Evolutionary conservation across 1,140 invertebrate genomes (phyloP), one percentile per base, ranked within the genome.

Genomic region (Cyrtorhinus lividipennis): DNA sequence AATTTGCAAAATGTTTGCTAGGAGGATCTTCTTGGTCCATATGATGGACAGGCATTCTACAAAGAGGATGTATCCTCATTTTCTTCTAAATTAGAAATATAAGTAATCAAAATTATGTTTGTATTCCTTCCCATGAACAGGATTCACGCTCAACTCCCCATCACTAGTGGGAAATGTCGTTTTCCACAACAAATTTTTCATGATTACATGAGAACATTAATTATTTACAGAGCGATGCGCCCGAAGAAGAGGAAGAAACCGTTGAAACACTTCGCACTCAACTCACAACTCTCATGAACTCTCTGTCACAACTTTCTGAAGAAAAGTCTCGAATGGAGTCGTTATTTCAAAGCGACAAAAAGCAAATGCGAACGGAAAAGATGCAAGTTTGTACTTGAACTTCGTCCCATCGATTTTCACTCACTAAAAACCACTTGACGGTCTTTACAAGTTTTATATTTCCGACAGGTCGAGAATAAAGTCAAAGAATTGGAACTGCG

Each of bases 281-380:
- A 65, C 65, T 92, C 13, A 77, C 81, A 23, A 83, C 82, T 0
- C 76, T 91, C 25, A 86, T 84, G 70, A 76, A 83, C 67, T 88
- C 88, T 1, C 69, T 92, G 24, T 81, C 84, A 1, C 88, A 85
- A n/a, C 73, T 92, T 15, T 84, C 86, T 5, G 80, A 82, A 15
- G 88, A 92, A 71, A 92, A 91, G 71, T 83, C 85, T 12, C 82
- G 83, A 63, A 85, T 90, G 81, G 89, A 92, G 75, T 84, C 85
- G 44, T 84, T 80, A 56, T 90, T 89, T 75, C 82, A 88, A 68
- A 79, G 81, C 24, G 88, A 92, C 69, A 88, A 85, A 67, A 89
- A 83, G 65, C 77, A 84, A 69, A 71, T 90, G 48, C 79, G 84
- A 64, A 77, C 73, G 64, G 84, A 87, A 69, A 80, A 84, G 66